Conservation (phyloP, 2,888 invertebrate species). For the Xestia c-nigrum region DNA sequence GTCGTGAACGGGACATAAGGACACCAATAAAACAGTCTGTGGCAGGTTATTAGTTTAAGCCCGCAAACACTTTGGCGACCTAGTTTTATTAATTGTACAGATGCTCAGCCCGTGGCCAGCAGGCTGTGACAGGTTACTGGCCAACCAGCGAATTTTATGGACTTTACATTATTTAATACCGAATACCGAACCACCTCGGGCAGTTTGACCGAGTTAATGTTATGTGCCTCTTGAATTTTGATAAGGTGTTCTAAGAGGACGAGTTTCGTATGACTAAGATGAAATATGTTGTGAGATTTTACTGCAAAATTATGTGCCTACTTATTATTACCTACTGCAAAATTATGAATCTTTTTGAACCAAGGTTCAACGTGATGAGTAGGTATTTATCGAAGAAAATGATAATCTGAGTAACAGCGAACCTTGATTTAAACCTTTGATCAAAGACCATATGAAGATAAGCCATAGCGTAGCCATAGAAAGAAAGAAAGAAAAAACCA, state of each 20-base stretch:
- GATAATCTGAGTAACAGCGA: not conserved
- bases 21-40: conserved; percentile 54
- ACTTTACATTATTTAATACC: conserved; percentile 47
- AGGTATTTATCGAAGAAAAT: not conserved
- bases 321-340: not conserved
- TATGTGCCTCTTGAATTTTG: conserved; percentile 30
- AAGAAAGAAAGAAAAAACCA: too few species aligned
- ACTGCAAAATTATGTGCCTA: not conserved
- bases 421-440: not conserved
- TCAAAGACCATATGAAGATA: not conserved
- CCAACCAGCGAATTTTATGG: conserved; percentile 42
- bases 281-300: conserved; percentile 5
- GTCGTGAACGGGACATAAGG: conserved; percentile 23
- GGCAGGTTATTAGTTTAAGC: conserved; percentile 64
- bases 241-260: conserved; percentile 16
- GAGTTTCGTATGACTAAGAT: conserved; percentile 1
- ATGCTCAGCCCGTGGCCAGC: conserved; percentile 52
- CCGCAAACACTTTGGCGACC: conserved; percentile 62
- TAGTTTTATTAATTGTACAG: conserved; percentile 60
- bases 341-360: not conserved
- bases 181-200: conserved; percentile 39
- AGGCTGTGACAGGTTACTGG: conserved; percentile 41
- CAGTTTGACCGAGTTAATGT: conserved; percentile 21
- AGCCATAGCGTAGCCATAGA: too few species aligned
- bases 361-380: not conserved